Conservation (phyloP, 2,888 invertebrate genomes). For the Aradus depressus region DNA sequence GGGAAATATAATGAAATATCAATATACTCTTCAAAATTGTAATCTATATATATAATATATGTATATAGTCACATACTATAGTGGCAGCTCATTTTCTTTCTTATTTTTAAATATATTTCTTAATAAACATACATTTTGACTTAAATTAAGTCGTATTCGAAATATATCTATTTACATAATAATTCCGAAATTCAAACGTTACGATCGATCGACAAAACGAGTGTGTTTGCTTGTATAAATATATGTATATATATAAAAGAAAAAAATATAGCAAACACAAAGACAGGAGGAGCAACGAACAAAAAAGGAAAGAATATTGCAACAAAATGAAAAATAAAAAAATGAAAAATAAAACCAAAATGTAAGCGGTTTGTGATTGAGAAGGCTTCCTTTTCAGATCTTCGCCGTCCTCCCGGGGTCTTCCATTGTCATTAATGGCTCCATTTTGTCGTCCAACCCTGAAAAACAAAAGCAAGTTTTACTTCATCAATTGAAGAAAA, state of each 20-base stretch:
- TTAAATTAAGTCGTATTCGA: constrained; percentile 16
- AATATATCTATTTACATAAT: too few species aligned
- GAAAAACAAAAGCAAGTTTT: constrained; percentile 31
- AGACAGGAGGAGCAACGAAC: too few species aligned
- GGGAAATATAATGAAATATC: constrained; percentile 25
- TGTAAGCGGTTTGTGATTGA: neutral
- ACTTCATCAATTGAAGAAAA: neutral
- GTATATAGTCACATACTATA: constrained; percentile 21
- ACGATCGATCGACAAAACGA: too few species aligned
- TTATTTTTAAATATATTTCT: constrained; percentile 7
- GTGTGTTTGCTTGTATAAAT: constrained; percentile 5
- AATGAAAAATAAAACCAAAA: constrained; percentile 6
- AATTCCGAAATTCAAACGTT: too few species aligned
- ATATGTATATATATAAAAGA: constrained; percentile 19
- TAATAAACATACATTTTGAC: constrained; percentile 8
- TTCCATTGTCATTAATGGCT: constrained; percentile 33
- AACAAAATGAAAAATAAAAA: constrained; percentile 13
- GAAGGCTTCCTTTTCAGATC: neutral
- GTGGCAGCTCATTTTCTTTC: constrained; percentile 14
- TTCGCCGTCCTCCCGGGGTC: too few species aligned
- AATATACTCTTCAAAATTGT: constrained; percentile 14
- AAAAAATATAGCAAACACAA: too few species aligned
- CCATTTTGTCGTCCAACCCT: constrained; percentile 47
- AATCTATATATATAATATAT: constrained; percentile 20
- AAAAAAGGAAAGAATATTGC: constrained; percentile 16